Base-by-base conservation (phyloP, 2,113 vertebrate genomes). In the Entomyzon cyanotis region DNA sequence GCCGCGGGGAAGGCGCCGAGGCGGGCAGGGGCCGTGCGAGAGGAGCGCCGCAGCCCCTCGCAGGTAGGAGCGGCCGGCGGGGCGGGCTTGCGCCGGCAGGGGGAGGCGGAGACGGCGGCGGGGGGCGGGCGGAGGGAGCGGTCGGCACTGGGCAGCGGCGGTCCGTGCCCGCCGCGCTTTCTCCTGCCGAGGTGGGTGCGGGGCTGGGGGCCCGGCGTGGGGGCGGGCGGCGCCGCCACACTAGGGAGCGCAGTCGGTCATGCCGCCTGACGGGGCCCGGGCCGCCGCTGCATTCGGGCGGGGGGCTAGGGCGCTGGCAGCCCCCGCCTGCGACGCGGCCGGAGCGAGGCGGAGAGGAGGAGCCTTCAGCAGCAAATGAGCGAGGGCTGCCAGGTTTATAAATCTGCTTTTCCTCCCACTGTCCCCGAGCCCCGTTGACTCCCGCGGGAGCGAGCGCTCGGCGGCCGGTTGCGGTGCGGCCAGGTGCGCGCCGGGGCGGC, bases 371-470 rank as follows among this genome's bases (percentile, higher is more conserved):
- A 50, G 49, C 83, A 27, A 76, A 86, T 75, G 53, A 39, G 58
- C 20, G 41, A 22, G 35, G 42, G 58, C 75, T 70, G 65, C 41
- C 67, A 65, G 78, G 24, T 74, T 71, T 71, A 74, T 78, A 77
- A 50, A 49, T 20, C 5, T 50, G 53, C 8, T 55, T 82, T 68
- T 82, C 28, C 22, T 14, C 25, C 24, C 14, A 1, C 18, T 3
- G 1, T 5, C 17, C 12, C 8, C 16, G 2, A 28, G 53, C 24
- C 25, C 30, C 16, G 8, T 41, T 15, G 65, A 15, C 4, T 37
- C 17, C 6, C 7, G 58, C 15, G 20, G 56, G 17, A 2, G 39
- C 7, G 15, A 7, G 0, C 0, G 24, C 2, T 3, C 1, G 50
- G 3, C 1, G 0, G 21, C 13, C 1, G 4, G 50, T 15, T 7